A percentile compares a stretch with the other conserved stretches of the same genome.
phyloP scores from a whole-genome alignment of 2,888 invertebrate genomes.

The Salpingus planirostris region DNA sequence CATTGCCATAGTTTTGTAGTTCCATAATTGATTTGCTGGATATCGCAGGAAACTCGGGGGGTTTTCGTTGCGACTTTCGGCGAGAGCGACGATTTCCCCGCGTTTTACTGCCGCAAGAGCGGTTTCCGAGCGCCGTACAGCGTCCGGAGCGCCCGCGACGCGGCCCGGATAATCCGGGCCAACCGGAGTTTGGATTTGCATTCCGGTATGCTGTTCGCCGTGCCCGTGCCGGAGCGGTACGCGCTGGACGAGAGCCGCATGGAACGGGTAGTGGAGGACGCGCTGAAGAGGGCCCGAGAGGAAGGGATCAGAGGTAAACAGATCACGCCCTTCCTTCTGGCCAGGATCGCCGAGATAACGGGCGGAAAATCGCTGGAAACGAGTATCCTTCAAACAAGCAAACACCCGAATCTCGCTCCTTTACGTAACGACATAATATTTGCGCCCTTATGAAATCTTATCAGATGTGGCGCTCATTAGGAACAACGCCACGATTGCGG shows the following conservation, averaged over 20 bases:
- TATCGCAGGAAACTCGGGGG: conserved; percentile 93
- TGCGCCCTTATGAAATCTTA: no score
- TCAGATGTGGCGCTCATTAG: conserved; percentile 85
- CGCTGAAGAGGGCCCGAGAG: conserved; percentile 53
- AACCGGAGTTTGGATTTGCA: conserved; percentile 45
- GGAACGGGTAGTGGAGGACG: conserved; percentile 61
- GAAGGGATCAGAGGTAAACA: conserved; percentile 69
- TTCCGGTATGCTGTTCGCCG: conserved; percentile 78
- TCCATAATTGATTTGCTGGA: background rate
- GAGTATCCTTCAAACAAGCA: conserved; percentile 67
- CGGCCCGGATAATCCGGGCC: conserved; percentile 61
- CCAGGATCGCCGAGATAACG: conserved; percentile 70
- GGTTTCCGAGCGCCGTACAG: conserved; percentile 64
- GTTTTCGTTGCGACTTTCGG: conserved; percentile 81
- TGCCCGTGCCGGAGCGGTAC: conserved; percentile 73
- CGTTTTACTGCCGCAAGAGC: conserved; percentile 81
- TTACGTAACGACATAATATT: conserved; percentile 1
- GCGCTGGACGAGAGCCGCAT: conserved; percentile 54
- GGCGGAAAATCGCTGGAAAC: conserved; percentile 71
- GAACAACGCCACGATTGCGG: conserved; percentile 83
- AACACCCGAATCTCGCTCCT: background rate
- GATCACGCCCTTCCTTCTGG: conserved; percentile 85
- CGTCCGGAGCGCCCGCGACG: conserved; percentile 52
- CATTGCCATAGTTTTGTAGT: conserved; percentile 2
- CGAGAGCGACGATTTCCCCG: conserved; percentile 70